Base-by-base conservation (phyloP, 2,113 vertebrate species). In the Plestiodon gilberti region DNA sequence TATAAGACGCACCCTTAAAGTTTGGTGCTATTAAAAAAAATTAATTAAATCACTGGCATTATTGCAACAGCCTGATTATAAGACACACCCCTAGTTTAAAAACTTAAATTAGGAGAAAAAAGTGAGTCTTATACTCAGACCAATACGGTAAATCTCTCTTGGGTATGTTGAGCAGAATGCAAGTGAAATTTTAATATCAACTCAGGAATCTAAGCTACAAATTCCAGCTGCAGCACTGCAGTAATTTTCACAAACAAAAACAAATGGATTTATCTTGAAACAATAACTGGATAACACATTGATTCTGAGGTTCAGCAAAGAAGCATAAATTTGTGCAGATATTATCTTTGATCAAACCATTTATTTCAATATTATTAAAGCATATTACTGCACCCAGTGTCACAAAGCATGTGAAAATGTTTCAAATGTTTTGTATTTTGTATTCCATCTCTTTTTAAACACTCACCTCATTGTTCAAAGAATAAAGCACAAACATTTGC, bases 291-390 rank as follows among this genome's bases (percentile, higher is more conserved):
- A 79, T 80, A 73, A 35, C n/a, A 30, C 10, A 78, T n/a, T 69
- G 75, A 20, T 48, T n/a, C 65, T 55, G 14, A 20, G 30, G 14
- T 59, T 55, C 43, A 76, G 35, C 67, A 0, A 77, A 14, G 23
- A 2, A 89, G 2, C 20, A 0, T 57, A 80, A 73, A 52, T 76
- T 77, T 81, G 65, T 20, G 35, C 13, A 30, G 13, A 75, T 86
- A 83, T 89, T 52, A 52, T n/a, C 18, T 81, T 73, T 61, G 28
- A 48, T 86, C n/a, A 86, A 73, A 62, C 67, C 61, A 35, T 73
- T 71, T 57, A 40, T 33, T 18, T 14, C 8, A 25, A 43, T 11
- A 73, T 80, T 80, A 80, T 62, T 7, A 74, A 62, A 52, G n/a
- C 7, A n/a, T 35, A 10, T 64, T 48, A 80, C 10, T 33, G 35